A percentile compares a stretch with the other conserved stretches of the same genome.
These are phyloP conservation scores for Patiria miniata DNA, from an alignment of 35 echinoderm and acorn worm genomes.

Conservation along the genomic window DNA sequence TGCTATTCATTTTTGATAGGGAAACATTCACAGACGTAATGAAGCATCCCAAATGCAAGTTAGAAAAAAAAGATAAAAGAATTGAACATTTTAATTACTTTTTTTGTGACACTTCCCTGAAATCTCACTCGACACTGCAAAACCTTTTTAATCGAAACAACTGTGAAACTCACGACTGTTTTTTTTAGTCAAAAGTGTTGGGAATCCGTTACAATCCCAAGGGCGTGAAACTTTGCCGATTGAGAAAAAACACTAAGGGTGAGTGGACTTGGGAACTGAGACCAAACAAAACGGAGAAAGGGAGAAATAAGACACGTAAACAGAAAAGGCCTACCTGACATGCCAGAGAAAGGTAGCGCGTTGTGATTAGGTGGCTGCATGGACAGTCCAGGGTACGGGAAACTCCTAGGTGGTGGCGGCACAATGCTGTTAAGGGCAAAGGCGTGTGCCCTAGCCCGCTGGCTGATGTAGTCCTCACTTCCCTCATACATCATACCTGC, in stretches of 20 bases:
- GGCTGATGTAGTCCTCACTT: constrained; percentile 90
- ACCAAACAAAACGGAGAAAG: neutral
- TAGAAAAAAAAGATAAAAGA: too few species aligned
- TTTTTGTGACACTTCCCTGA: too few species aligned
- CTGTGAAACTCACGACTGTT: too few species aligned
- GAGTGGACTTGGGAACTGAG: neutral
- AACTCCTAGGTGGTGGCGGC: constrained; percentile 92
- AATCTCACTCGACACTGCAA: too few species aligned
- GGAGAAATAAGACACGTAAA: neutral
- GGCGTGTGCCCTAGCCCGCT: constrained; percentile 87
- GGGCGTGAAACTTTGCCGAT: neutral
- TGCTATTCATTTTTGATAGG: too few species aligned
- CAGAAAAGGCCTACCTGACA: neutral
- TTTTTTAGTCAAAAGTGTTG: neutral
- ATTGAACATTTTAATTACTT: too few species aligned
- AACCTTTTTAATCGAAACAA: too few species aligned
- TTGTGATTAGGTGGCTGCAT: constrained; percentile 90
- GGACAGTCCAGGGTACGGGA: constrained; percentile 86
- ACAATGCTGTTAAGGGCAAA: constrained; percentile 98
- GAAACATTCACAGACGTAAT: too few species aligned
- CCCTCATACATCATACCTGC: constrained; percentile 95
- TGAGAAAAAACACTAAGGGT: neutral
- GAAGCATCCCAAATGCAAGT: too few species aligned
- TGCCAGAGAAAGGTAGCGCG: constrained; percentile 71
- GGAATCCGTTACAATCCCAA: neutral